Conservation (phyloP, 2,888 invertebrate genomes). For the Philonicus albiceps region DNA sequence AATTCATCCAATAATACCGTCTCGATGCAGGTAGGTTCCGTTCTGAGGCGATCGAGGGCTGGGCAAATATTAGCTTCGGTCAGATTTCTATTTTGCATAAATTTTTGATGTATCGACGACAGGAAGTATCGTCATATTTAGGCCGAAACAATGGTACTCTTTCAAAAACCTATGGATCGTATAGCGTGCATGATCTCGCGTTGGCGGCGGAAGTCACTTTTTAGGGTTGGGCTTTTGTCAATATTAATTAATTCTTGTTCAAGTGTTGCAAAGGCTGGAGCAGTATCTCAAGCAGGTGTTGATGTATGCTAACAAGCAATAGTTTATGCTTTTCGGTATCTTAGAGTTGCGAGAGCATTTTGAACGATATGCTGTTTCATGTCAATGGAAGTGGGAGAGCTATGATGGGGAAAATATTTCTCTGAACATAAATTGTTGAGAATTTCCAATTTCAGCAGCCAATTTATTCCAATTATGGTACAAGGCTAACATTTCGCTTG, state of each 20-base stretch:
- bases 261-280: constrained; percentile 5
- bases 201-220: constrained; percentile 30
- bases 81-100: constrained; percentile 18
- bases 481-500: neutral
- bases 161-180: neutral
- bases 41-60: neutral
- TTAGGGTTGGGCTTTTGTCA: constrained; percentile 36
- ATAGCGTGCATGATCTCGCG: neutral
- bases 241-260: constrained; percentile 21
- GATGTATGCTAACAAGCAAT: neutral
- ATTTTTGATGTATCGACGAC: neutral
- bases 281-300: constrained; percentile 10
- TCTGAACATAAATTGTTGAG: neutral
- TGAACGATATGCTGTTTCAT: neutral
- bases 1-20: neutral
- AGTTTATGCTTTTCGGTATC: neutral
- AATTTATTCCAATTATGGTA: neutral
- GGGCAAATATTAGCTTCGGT: constrained; percentile 2
- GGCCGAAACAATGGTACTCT: constrained; percentile 9
- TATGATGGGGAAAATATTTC: neutral
- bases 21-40: neutral
- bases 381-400: neutral
- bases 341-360: neutral
- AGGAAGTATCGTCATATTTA: neutral
- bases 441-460: neutral